These are phyloP conservation scores for Dendrolimus kikuchii DNA, from an alignment of 1,140 invertebrate species.

Conservation along the genomic window DNA sequence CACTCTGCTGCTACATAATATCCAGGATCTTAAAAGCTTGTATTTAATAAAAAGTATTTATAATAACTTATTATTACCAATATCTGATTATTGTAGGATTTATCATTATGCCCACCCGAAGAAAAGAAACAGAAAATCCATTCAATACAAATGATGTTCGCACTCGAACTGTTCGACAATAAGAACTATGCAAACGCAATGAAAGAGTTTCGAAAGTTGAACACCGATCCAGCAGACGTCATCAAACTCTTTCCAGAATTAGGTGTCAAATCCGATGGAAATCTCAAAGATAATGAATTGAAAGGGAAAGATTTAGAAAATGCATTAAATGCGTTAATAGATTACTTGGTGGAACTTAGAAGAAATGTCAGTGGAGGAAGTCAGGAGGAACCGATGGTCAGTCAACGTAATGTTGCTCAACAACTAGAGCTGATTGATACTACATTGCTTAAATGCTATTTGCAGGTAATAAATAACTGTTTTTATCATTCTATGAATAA, in stretches of 20 bases:
- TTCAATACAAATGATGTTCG: slow-evolving; percentile 92
- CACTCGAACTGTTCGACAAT: slow-evolving; percentile 91
- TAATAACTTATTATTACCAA: not conserved
- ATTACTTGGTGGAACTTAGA: slow-evolving; percentile 88
- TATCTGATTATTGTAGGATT: slow-evolving; percentile 75
- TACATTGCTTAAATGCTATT: slow-evolving; percentile 95
- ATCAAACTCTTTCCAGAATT: slow-evolving; percentile 95
- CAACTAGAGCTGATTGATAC: slow-evolving; percentile 96
- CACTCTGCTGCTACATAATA: too few relatives aligned
- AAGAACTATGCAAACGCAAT: slow-evolving; percentile 92
- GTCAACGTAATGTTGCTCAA: slow-evolving; percentile 72
- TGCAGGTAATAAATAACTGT: slow-evolving; percentile 76
- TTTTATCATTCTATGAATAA: not conserved
- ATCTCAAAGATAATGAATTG: slow-evolving; percentile 68
- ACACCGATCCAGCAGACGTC: slow-evolving; percentile 94
- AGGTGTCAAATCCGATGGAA: slow-evolving; percentile 75
- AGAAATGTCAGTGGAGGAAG: slow-evolving; percentile 68
- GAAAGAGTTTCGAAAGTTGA: slow-evolving; percentile 90
- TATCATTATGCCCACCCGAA: slow-evolving; percentile 85
- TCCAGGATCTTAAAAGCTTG: too few relatives aligned
- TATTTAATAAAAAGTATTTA: too few relatives aligned
- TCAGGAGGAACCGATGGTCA: slow-evolving; percentile 35
- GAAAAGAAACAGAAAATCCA: slow-evolving; percentile 87
- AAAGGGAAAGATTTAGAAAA: slow-evolving; percentile 89
- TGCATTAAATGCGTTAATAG: slow-evolving; percentile 90